Conservation (phyloP, 2,797 vertebrate genomes). For the Neostethus bicornis region DNA sequence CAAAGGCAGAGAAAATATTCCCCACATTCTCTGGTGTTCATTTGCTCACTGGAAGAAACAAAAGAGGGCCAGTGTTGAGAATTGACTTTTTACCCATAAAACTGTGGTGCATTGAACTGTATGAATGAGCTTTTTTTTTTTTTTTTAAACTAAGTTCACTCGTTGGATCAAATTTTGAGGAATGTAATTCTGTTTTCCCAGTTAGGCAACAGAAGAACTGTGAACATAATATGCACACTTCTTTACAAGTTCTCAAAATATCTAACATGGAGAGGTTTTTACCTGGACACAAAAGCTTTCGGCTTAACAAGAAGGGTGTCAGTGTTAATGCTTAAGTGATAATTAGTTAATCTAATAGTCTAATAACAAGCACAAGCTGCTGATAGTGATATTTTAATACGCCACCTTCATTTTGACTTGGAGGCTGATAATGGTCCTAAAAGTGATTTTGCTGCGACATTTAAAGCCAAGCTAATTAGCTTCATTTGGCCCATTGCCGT, state of each 20-base stretch:
- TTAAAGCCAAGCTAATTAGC: slow-evolving; percentile 62
- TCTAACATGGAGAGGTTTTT: slow-evolving; percentile 26
- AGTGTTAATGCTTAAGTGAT: slow-evolving; percentile 45
- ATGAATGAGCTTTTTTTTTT: background rate
- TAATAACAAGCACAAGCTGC: slow-evolving; percentile 35
- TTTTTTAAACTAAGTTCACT: too few relatives aligned
- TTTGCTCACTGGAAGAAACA: too few relatives aligned
- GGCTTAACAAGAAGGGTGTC: slow-evolving; percentile 40
- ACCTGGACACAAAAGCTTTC: slow-evolving; percentile 39
- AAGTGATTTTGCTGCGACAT: slow-evolving; percentile 49
- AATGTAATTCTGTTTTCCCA: slow-evolving; percentile 10
- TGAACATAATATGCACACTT: slow-evolving; percentile 40
- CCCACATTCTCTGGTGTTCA: background rate
- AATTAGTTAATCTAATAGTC: slow-evolving; percentile 52
- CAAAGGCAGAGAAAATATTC: background rate
- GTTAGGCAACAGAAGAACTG: slow-evolving; percentile 2
- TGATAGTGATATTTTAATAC: slow-evolving; percentile 53
- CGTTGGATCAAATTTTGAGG: slow-evolving; percentile 16
- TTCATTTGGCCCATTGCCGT: slow-evolving; percentile 45
- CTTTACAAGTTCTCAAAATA: slow-evolving; percentile 26
- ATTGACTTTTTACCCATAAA: background rate
- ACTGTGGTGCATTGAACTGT: background rate
- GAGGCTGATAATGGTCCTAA: slow-evolving; percentile 62
- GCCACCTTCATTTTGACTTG: slow-evolving; percentile 52
- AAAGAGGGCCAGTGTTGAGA: too few relatives aligned